Conservation (phyloP, 2,797 vertebrate genomes). For the Agapornis canus region DNA sequence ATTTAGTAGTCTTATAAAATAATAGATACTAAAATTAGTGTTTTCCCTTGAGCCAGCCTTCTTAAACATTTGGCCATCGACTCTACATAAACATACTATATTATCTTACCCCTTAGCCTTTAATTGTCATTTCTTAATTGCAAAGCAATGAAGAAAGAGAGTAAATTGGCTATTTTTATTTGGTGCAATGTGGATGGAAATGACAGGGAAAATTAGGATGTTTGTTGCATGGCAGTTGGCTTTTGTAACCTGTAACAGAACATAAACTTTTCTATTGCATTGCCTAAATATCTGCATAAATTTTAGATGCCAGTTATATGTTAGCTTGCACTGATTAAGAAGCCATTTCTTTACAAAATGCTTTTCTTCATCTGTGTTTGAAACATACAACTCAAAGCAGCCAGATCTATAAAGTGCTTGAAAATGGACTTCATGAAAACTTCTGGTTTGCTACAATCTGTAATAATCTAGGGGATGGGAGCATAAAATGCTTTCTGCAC, state of each 20-base stretch:
- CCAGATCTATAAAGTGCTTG: background rate
- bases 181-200: background rate
- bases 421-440: background rate
- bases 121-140: background rate
- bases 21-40: background rate
- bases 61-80: background rate
- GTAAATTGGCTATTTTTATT: background rate
- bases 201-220: background rate
- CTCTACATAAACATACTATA: background rate
- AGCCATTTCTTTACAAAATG: background rate
- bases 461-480: background rate
- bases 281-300: background rate
- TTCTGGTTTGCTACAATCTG: background rate
- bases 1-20: background rate
- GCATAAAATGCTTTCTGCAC: background rate
- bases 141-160: background rate
- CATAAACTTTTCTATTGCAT: background rate
- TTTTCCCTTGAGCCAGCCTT: background rate
- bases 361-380: background rate
- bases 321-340: background rate
- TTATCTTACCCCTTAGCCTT: background rate
- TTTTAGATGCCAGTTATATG: background rate
- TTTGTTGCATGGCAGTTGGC: background rate
- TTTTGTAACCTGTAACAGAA: constrained; percentile 5
- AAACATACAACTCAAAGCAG: background rate